Percentiles rank a stretch among this genome's conserved stretches.
phyloP scores from a whole-genome alignment of 2,888 invertebrate genomes.

The Slavum lentiscoides region DNA sequence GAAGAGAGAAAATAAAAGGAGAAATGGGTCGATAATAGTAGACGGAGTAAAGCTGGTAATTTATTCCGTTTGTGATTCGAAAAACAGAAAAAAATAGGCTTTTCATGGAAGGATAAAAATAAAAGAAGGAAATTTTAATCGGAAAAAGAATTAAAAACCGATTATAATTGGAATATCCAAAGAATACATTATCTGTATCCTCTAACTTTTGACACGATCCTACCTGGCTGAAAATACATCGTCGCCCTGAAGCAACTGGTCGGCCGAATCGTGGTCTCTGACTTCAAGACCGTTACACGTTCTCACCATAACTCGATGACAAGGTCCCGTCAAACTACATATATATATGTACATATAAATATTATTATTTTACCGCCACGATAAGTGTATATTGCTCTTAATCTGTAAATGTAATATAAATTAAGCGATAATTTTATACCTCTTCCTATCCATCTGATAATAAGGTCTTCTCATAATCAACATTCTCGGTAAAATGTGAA shows the following conservation, averaged over 20 bases:
- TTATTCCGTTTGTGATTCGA: too few relatives aligned
- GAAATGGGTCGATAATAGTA: too few relatives aligned
- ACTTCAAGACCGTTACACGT: constrained; percentile 78
- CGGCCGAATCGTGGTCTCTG: constrained; percentile 64
- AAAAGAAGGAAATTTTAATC: too few relatives aligned
- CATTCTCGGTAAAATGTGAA: constrained; percentile 91
- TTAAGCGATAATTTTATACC: constrained; percentile 54
- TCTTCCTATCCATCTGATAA: constrained; percentile 63
- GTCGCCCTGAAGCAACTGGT: constrained; percentile 61
- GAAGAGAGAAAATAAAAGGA: too few relatives aligned
- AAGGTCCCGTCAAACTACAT: constrained; percentile 58
- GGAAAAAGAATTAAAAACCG: too few relatives aligned
- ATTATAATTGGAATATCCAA: too few relatives aligned
- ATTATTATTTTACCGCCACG: not conserved
- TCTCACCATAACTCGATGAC: constrained; percentile 72
- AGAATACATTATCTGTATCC: too few relatives aligned
- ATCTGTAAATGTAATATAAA: not conserved
- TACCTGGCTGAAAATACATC: constrained; percentile 57
- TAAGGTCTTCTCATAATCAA: constrained; percentile 86
- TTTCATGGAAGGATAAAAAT: too few relatives aligned
- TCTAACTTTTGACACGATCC: too few relatives aligned
- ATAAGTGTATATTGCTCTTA: too few relatives aligned
- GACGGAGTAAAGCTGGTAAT: too few relatives aligned
- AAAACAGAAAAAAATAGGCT: too few relatives aligned
- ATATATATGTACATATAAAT: not conserved